Percentiles rank a stretch among this genome's conserved stretches.
phyloP scores from a whole-genome alignment of 1,140 invertebrate species.

The Stratiolaelaps scimitus region DNA sequence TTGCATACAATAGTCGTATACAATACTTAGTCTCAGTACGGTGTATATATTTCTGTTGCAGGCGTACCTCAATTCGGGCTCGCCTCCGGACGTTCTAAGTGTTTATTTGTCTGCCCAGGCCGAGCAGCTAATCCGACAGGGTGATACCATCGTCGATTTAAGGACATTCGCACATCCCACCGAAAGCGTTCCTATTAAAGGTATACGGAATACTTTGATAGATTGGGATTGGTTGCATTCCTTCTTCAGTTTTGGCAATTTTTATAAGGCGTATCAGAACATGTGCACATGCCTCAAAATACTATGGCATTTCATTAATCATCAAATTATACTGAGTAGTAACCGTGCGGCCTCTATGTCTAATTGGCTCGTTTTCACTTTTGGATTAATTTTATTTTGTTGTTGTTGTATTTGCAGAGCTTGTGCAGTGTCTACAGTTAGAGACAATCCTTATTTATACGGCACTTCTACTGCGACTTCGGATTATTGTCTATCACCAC shows the following conservation, averaged over 20 bases:
- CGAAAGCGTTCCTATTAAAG: constrained; percentile 20
- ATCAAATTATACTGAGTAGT: too few species aligned
- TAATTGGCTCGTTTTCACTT: too few species aligned
- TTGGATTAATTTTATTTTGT: background rate
- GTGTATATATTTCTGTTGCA: background rate
- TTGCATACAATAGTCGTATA: background rate
- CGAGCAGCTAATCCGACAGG: background rate
- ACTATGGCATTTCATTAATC: too few species aligned
- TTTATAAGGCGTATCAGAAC: too few species aligned
- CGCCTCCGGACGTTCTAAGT: background rate
- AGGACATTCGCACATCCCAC: background rate
- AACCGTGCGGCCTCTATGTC: too few species aligned
- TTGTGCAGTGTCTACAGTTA: background rate
- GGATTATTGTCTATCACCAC: constrained; percentile 17
- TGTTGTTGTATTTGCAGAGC: background rate
- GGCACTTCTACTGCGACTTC: background rate
- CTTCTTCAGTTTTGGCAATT: too few species aligned
- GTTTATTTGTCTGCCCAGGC: background rate
- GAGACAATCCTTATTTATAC: constrained; percentile 17
- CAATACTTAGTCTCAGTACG: background rate
- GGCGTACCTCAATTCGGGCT: background rate
- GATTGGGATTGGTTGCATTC: too few species aligned
- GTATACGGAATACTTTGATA: background rate
- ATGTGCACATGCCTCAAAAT: too few species aligned
- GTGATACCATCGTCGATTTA: background rate